Conservation (phyloP, 2,113 vertebrate genomes). For the Semnopithecus entellus region DNA sequence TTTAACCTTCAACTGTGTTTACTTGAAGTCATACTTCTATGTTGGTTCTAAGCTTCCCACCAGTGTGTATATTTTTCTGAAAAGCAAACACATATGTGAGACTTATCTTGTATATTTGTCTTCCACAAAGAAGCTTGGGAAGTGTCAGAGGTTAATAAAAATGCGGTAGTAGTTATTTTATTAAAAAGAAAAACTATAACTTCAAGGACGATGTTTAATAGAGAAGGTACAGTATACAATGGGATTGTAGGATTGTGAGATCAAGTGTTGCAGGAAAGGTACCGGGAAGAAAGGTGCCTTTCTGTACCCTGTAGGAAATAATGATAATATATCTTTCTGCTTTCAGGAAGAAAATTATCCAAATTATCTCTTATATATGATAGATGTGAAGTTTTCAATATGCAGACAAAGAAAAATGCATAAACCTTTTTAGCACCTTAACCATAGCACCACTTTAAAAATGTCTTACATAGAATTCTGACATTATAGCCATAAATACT, state of each 20-base stretch:
- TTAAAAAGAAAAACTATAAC: background rate
- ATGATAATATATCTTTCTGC: background rate
- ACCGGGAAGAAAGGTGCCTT: background rate
- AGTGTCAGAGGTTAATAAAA: background rate
- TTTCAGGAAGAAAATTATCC: background rate
- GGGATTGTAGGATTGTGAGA: too few species aligned
- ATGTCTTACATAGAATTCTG: background rate
- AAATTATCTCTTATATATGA: background rate
- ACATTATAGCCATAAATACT: background rate
- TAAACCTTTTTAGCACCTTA: background rate
- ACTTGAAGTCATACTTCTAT: background rate
- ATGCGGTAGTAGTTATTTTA: background rate
- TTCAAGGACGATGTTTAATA: background rate
- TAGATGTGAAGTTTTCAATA: background rate
- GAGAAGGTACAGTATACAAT: too few species aligned
- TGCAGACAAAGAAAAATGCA: background rate
- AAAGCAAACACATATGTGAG: background rate
- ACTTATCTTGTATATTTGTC: background rate
- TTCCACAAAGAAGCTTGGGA: background rate
- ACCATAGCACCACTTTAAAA: background rate
- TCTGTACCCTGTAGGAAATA: background rate
- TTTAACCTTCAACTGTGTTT: background rate
- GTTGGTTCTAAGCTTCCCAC: background rate
- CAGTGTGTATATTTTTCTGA: background rate
- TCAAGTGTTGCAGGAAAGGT: background rate